phyloP scores from a whole-genome alignment of 2,888 invertebrate genomes.

The Sinopyrophorus schimmeli region DNA sequence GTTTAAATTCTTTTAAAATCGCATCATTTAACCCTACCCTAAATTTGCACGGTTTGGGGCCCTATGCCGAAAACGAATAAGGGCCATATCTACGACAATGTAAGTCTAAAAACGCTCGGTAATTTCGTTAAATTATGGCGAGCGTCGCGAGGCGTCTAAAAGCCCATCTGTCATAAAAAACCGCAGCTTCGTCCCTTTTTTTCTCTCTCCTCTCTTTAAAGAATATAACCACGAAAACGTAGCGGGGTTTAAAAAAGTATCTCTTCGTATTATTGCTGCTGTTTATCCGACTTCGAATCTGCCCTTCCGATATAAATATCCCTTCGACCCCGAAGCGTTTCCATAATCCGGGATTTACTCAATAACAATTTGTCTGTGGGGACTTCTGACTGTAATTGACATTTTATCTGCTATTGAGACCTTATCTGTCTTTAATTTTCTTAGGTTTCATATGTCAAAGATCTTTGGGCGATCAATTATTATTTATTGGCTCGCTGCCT shows the following conservation, averaged over 20 bases:
- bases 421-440: constrained; percentile 35
- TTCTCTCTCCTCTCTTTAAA: too few relatives aligned
- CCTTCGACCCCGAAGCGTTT: constrained; percentile 40
- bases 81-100: constrained; percentile 20
- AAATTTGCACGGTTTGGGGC: constrained; percentile 2
- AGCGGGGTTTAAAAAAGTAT: too few relatives aligned
- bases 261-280: constrained; percentile 18
- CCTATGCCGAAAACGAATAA: constrained; percentile 15
- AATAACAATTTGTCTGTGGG: constrained; percentile 51
- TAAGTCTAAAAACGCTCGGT: constrained; percentile 25
- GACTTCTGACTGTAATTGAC: constrained; percentile 45
- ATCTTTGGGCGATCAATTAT: constrained; percentile 22
- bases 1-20: constrained; percentile 35
- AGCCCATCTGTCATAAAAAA: constrained; percentile 33
- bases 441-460: constrained; percentile 25
- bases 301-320: constrained; percentile 35
- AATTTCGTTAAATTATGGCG: constrained; percentile 34
- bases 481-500: background rate
- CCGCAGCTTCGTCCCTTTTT: too few relatives aligned
- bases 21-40: constrained; percentile 35
- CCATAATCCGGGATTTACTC: constrained; percentile 49
- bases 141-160: constrained; percentile 27
- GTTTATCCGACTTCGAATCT: constrained; percentile 35
- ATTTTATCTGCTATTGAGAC: constrained; percentile 43
- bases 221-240: too few relatives aligned